phyloP scores from a whole-genome alignment of 2,113 vertebrate genomes.

The Pachypanchax playfairii region DNA sequence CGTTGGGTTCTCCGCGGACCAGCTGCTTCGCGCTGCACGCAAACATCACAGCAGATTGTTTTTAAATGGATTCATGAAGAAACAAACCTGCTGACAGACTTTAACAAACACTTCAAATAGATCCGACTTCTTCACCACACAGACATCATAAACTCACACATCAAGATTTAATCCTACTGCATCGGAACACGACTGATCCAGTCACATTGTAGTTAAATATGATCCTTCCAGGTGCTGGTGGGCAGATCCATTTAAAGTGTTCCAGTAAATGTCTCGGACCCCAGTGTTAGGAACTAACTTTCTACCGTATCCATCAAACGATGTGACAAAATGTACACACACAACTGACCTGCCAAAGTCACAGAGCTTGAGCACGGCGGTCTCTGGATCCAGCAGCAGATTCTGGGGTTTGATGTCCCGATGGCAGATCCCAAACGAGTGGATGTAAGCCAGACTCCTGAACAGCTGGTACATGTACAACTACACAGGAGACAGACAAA shows the following conservation, averaged over 20 bases:
- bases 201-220: too few relatives aligned
- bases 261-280: too few relatives aligned
- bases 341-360: conserved; percentile 94
- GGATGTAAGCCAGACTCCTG: conserved; percentile 99
- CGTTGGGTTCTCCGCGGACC: conserved; percentile 98
- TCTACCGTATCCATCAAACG: neutral
- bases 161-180: too few relatives aligned
- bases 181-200: too few relatives aligned
- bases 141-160: too few relatives aligned
- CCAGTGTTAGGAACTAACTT: neutral
- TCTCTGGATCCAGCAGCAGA: conserved; percentile 97
- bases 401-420: conserved; percentile 99
- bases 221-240: too few relatives aligned
- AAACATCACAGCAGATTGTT: neutral
- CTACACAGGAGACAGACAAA: conserved; percentile 71
- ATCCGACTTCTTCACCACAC: too few relatives aligned
- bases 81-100: too few relatives aligned
- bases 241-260: too few relatives aligned
- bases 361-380: conserved; percentile 98
- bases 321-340: neutral
- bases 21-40: conserved; percentile 94
- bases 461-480: conserved; percentile 99
- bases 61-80: too few relatives aligned
- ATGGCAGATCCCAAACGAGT: conserved; percentile 99
- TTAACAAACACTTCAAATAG: too few relatives aligned